Conservation (phyloP, 2,113 vertebrate genomes). For the Machaerirhynchus nigripectus region DNA sequence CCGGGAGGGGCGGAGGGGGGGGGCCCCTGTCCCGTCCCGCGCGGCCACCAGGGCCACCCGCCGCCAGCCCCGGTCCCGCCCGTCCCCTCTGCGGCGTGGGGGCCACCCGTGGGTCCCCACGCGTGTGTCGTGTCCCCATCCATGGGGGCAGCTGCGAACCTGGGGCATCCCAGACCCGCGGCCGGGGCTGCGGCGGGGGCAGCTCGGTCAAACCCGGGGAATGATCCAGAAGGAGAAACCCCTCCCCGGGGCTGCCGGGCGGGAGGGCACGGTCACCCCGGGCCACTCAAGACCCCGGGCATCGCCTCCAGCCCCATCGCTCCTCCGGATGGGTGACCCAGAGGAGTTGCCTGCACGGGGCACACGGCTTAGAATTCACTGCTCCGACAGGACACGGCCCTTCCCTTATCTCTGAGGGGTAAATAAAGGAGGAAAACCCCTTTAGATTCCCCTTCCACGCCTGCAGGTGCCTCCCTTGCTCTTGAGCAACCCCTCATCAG, state of each 20-base stretch:
- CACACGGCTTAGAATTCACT: fast-evolving
- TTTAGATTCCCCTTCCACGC: fast-evolving
- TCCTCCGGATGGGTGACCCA: fast-evolving
- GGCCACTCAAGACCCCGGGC: fast-evolving
- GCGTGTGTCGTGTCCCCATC: neutral
- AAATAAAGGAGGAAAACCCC: neutral
- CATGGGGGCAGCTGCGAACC: fast-evolving
- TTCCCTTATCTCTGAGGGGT: neutral
- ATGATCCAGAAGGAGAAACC: fast-evolving
- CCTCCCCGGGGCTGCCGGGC: fast-evolving
- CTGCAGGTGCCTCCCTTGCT: neutral
- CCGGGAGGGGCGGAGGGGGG: neutral
- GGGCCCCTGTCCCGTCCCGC: neutral
- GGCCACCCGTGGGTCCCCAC: fast-evolving
- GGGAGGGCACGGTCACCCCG: fast-evolving
- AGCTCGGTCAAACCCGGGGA: fast-evolving
- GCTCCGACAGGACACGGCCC: fast-evolving
- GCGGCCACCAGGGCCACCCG: neutral
- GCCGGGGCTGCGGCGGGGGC: neutral
- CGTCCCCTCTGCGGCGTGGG: fast-evolving
- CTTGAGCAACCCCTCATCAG: neutral
- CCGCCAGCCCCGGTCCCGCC: neutral
- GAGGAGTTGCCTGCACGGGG: neutral
- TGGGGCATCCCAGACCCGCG: neutral
- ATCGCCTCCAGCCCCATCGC: neutral